These are phyloP conservation scores for Petrocephalus microphthalmus DNA, from an alignment of 2,113 vertebrate genomes.

Conservation along the genomic window DNA sequence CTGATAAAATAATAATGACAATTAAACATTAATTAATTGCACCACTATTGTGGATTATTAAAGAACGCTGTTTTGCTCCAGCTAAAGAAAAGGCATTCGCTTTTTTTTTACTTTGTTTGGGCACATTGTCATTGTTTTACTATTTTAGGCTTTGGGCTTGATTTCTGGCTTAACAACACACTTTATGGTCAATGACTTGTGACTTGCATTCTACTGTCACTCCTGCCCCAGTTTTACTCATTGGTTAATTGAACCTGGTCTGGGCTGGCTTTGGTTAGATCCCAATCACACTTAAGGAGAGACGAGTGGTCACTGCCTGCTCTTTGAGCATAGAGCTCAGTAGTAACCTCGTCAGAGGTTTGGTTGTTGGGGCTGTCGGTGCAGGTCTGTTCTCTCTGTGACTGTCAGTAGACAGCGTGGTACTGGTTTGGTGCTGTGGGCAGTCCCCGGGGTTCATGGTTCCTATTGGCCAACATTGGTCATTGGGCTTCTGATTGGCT, in stretches of 20 bases:
- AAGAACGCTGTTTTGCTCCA: neutral
- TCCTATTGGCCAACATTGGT: neutral
- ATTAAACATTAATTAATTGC: neutral
- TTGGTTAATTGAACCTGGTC: neutral
- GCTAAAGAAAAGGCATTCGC: neutral
- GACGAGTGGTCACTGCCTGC: neutral
- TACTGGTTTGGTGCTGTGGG: neutral
- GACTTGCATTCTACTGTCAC: neutral
- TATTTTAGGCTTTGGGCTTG: neutral
- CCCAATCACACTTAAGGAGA: neutral
- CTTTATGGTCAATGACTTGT: neutral
- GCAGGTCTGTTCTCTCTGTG: neutral
- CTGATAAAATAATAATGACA: neutral
- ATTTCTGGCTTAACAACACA: neutral
- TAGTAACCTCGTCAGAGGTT: neutral
- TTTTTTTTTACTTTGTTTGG: neutral
- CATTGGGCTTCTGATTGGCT: neutral
- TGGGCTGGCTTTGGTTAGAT: neutral
- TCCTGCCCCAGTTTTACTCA: neutral
- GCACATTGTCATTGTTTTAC: neutral
- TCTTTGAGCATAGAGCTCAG: neutral
- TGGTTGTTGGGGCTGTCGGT: neutral
- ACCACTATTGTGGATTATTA: neutral
- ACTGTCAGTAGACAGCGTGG: neutral
- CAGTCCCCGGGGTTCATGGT: neutral